phyloP scores from a whole-genome alignment of 2,888 invertebrate genomes.

The Nemoura dubitans region DNA sequence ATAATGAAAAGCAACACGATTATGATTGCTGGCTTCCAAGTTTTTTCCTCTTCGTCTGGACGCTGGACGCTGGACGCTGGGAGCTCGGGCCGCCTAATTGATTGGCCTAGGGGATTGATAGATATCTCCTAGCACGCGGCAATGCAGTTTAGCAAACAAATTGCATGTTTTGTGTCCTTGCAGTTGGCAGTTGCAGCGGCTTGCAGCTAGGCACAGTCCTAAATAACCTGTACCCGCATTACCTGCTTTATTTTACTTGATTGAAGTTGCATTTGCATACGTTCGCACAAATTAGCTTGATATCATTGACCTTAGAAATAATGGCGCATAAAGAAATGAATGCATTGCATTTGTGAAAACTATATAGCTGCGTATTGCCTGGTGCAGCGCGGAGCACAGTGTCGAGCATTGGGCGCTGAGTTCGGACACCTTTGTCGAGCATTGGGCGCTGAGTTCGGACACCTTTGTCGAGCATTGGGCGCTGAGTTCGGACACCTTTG shows the following conservation, averaged over 20 bases:
- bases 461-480: too few relatives aligned
- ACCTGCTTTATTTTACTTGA: background rate
- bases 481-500: too few relatives aligned
- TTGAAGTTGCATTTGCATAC: constrained; percentile 20
- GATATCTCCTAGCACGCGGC: background rate
- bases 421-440: too few relatives aligned
- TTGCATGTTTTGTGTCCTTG: constrained; percentile 16
- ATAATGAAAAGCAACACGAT: background rate
- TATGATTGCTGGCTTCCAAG: background rate
- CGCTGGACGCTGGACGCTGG: background rate
- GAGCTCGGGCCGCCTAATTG: too few relatives aligned
- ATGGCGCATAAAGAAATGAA: constrained; percentile 19
- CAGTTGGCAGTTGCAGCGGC: background rate
- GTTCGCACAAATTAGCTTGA: background rate
- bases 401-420: too few relatives aligned
- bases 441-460: too few relatives aligned
- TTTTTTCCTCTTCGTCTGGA: background rate
- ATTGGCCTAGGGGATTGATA: background rate
- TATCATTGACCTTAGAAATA: constrained; percentile 23
- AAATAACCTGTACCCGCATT: constrained; percentile 14
- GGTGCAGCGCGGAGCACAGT: too few relatives aligned
- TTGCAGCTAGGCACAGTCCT: background rate
- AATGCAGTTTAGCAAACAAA: background rate
- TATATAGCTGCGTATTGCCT: background rate
- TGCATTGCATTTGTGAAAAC: background rate